phyloP scores from a whole-genome alignment of 1,140 invertebrate genomes.

The Anastrepha obliqua region DNA sequence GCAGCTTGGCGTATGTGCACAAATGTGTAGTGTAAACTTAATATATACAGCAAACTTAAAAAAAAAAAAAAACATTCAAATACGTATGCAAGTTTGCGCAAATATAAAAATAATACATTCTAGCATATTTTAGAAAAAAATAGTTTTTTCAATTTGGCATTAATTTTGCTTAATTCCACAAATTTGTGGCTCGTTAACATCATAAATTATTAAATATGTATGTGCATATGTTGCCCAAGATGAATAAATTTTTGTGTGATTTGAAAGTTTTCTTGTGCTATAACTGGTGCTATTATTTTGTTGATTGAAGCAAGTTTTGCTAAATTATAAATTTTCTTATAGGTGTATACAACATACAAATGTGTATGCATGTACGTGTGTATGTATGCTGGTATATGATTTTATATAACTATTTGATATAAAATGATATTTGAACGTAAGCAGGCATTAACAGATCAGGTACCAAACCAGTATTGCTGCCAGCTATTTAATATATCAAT shows the following conservation, averaged over 20 bases:
- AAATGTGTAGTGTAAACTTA: not conserved
- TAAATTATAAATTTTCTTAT: not conserved
- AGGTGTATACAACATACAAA: not conserved
- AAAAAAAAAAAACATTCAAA: too few relatives aligned
- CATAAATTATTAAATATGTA: not conserved
- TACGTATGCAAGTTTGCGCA: too few relatives aligned
- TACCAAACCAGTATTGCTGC: too few relatives aligned
- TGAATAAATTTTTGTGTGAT: not conserved
- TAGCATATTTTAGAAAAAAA: not conserved
- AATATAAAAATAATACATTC: too few relatives aligned
- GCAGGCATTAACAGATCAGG: too few relatives aligned
- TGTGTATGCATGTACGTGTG: too few relatives aligned
- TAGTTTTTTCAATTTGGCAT: not conserved
- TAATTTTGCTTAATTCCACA: not conserved
- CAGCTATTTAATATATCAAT: too few relatives aligned
- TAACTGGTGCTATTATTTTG: slow-evolving; percentile 15
- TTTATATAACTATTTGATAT: too few relatives aligned
- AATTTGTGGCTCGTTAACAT: slow-evolving; percentile 1
- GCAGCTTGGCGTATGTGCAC: not conserved
- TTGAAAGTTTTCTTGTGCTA: not conserved
- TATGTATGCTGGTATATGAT: too few relatives aligned
- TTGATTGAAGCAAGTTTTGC: not conserved
- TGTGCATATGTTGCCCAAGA: not conserved
- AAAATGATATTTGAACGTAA: too few relatives aligned
- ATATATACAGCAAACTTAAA: not conserved